These are phyloP conservation scores for Hemitrygon akajei DNA, from an alignment of 2,797 vertebrate genomes.

Conservation along the genomic window DNA sequence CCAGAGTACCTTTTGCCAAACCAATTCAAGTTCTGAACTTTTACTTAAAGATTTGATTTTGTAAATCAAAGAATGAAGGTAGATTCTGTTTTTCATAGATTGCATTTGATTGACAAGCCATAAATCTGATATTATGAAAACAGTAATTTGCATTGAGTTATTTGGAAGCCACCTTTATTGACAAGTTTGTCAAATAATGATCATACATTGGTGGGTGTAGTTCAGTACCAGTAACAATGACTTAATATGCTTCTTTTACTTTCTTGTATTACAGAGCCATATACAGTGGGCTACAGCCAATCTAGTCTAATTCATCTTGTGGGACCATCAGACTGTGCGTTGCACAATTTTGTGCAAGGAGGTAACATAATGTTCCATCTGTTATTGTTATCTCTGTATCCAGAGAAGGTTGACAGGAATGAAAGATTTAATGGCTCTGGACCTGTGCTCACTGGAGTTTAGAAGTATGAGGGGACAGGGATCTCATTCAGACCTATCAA, in stretches of 20 bases:
- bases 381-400: not conserved
- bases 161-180: conserved; percentile 8
- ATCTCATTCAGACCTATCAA: no score
- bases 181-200: not conserved
- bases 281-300: conserved; percentile 85
- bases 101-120: not conserved
- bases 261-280: conserved; percentile 59
- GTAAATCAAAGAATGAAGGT: no score
- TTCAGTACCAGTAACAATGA: not conserved
- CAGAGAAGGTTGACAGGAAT: not conserved
- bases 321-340: conserved; percentile 83
- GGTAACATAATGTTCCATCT: conserved; percentile 54
- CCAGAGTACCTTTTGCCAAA: no score
- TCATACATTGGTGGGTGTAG: not conserved
- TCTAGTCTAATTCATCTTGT: conserved; percentile 90
- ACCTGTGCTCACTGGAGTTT: no score
- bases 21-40: no score
- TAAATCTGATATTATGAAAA: not conserved
- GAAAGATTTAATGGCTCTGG: no score
- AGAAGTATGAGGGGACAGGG: no score
- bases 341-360: conserved; percentile 81
- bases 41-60: no score
- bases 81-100: not conserved
- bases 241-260: not conserved
- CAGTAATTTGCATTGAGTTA: not conserved